These are phyloP conservation scores for Heptranchias perlo DNA, from an alignment of 2,113 vertebrate genomes.

Conservation along the genomic window DNA sequence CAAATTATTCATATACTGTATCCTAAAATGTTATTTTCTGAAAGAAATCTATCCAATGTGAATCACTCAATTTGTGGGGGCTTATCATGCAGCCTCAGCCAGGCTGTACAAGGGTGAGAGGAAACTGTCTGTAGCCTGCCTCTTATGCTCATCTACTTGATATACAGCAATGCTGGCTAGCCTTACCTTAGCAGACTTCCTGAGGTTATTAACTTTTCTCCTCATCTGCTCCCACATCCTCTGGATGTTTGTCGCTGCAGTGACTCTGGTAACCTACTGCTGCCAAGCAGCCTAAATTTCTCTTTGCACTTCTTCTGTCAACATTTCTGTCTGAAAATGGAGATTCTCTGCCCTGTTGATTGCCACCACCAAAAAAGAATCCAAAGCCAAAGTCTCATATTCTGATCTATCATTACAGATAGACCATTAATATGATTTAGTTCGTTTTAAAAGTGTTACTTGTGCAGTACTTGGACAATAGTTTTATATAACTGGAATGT, in stretches of 20 bases:
- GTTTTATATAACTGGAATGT: neutral
- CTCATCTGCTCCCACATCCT: slow-evolving; percentile 19
- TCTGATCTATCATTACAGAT: neutral
- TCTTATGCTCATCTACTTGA: neutral
- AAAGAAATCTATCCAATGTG: too few species aligned
- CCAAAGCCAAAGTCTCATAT: neutral
- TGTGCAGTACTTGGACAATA: neutral
- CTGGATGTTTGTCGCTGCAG: neutral
- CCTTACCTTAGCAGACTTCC: neutral
- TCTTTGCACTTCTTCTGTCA: slow-evolving; percentile 10
- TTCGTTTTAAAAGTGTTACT: neutral
- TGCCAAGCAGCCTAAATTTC: neutral
- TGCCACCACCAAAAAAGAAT: neutral
- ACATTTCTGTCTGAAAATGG: neutral
- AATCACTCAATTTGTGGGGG: neutral
- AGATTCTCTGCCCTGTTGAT: neutral
- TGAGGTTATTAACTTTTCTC: neutral
- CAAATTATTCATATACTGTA: too few species aligned
- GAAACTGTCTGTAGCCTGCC: neutral
- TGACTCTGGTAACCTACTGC: neutral
- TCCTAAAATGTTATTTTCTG: too few species aligned
- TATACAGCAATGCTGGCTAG: neutral
- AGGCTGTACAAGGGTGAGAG: neutral
- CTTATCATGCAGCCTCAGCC: neutral
- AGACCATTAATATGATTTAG: neutral